phyloP scores from a whole-genome alignment of 2,797 vertebrate species.

The Pteropus rufus region DNA sequence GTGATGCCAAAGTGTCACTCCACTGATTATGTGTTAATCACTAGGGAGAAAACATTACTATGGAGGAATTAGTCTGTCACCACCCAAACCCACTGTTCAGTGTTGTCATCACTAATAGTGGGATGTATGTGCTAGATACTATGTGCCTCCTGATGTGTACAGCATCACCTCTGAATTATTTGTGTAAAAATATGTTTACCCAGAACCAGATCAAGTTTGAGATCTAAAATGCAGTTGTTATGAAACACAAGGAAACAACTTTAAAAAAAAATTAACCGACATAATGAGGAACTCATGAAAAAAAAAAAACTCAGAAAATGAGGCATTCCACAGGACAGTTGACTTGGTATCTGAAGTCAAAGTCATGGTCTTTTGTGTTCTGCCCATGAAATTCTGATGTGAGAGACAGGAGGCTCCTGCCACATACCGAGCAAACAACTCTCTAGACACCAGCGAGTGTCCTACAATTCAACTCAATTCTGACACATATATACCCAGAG shows the following conservation, averaged over 20 bases:
- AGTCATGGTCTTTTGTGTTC: neutral
- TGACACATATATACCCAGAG: neutral
- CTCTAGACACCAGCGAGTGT: neutral
- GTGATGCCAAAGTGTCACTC: neutral
- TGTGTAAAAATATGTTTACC: neutral
- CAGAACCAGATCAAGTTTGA: neutral
- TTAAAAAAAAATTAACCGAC: neutral
- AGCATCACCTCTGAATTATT: neutral
- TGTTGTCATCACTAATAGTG: neutral
- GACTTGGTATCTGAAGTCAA: neutral
- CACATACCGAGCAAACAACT: neutral
- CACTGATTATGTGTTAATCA: neutral
- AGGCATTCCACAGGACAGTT: neutral
- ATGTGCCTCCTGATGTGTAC: neutral
- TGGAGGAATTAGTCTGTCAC: neutral
- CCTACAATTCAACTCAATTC: neutral
- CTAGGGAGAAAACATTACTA: neutral
- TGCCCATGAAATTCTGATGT: neutral
- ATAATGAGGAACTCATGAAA: neutral
- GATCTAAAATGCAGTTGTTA: neutral
- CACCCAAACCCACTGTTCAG: neutral
- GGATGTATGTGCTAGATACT: neutral
- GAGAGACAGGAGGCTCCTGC: neutral
- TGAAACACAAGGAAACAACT: neutral
- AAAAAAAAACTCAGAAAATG: conserved; percentile 1